Conservation (phyloP, 1,140 invertebrate genomes). For the Drosophila parvula region DNA sequence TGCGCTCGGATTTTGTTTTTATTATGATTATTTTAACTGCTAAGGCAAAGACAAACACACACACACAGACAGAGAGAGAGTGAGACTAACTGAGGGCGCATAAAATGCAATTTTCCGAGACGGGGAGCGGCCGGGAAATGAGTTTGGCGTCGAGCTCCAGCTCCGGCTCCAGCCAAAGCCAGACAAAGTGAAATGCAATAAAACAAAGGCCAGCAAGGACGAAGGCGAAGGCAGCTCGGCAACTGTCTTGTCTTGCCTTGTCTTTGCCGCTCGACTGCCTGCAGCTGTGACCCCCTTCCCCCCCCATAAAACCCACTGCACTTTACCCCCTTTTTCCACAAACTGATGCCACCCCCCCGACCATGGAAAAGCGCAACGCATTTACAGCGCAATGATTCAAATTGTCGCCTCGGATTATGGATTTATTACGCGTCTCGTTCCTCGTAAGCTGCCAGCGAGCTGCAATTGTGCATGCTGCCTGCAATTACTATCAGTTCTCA, state of each 20-base stretch:
- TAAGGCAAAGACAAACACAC: slow-evolving; percentile 70
- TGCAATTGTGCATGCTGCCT: slow-evolving; percentile 79
- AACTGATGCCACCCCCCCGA: background rate
- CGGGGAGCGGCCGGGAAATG: slow-evolving; percentile 36
- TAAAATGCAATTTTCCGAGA: slow-evolving; percentile 73
- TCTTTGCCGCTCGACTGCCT: slow-evolving; percentile 59
- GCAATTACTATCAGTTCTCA: slow-evolving; percentile 74
- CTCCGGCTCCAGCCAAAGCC: slow-evolving; percentile 49
- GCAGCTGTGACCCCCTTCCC: slow-evolving; percentile 72
- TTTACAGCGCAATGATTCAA: slow-evolving; percentile 79
- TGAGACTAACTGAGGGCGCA: slow-evolving; percentile 31
- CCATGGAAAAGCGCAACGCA: slow-evolving; percentile 34
- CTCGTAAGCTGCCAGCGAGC: slow-evolving; percentile 67
- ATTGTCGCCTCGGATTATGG: slow-evolving; percentile 81
- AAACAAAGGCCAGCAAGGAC: slow-evolving; percentile 59
- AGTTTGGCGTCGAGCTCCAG: slow-evolving; percentile 55
- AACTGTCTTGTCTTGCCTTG: slow-evolving; percentile 75
- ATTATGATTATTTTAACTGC: slow-evolving; percentile 82
- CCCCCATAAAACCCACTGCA: slow-evolving; percentile 23
- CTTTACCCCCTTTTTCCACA: background rate
- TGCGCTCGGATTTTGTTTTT: slow-evolving; percentile 75
- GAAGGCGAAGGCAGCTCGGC: slow-evolving; percentile 8
- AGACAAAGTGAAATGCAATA: slow-evolving; percentile 80
- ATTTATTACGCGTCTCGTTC: slow-evolving; percentile 80
- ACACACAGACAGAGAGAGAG: background rate